Evolutionary conservation across 2,888 invertebrate species (phyloP), one percentile per base, ranked within the genome.

Genomic region (Spisula solida): DNA sequence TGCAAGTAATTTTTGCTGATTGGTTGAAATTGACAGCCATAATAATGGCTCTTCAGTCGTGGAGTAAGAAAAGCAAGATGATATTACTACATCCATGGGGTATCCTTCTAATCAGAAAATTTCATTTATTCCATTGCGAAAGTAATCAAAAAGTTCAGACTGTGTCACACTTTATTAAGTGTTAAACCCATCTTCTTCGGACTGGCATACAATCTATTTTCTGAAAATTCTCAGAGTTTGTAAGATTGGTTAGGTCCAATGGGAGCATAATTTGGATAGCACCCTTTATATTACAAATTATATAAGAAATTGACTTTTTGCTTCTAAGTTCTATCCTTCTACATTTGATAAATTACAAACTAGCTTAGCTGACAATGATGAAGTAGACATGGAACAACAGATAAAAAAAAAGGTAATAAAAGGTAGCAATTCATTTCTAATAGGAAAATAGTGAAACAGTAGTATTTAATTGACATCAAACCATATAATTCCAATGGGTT

Each of bases 121-220:
- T 92, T 92, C 91, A 90, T 91, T 92, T 92, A 92, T 90, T 92
- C 88, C 85, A 89, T 90, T 88, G 87, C 87, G 81, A 92, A 90
- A 88, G 92, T 91, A 92, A 92, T 92, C 92, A 90, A 92, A 92
- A 92, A 89, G 90, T 92, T 92, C 92, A 92, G 91, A 89, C 91
- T 88, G 89, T 93, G 93, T 92, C 92, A 89, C 89, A 90, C 89
- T 93, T 91, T 93, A 93, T 93, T 93, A 93, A 91, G 88, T 91
- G 92, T 89, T 87, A 91, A 93, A 91, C 89, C 88, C 91, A 90
- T 92, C 92, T 92, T 92, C 89, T 82, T 88, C 56, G 41, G 89
- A 89, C 86, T 89, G 89, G 89, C 90, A 89, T 89, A 87, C 89
- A 87, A 90, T 90, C 89, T 90, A 91, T 91, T 89, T 89, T 89